These are phyloP conservation scores for Columbina picui DNA, from an alignment of 2,113 vertebrate genomes.

Conservation along the genomic window DNA sequence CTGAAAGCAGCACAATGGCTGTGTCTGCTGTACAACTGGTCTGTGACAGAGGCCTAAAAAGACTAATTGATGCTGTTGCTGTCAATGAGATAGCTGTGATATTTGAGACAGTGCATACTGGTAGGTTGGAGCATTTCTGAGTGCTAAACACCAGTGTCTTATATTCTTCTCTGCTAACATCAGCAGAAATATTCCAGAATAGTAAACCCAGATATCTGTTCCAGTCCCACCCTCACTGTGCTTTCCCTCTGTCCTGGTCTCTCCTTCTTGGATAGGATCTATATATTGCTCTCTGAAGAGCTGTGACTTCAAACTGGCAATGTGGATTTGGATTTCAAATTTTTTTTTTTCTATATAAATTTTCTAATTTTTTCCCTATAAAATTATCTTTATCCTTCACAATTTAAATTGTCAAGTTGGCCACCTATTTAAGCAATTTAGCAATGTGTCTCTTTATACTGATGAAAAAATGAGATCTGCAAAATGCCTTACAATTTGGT, in stretches of 20 bases:
- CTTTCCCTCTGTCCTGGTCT: background rate
- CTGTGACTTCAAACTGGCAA: background rate
- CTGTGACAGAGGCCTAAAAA: background rate
- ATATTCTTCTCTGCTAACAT: background rate
- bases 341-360: background rate
- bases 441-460: rapidly evolving
- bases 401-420: background rate
- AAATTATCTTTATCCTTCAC: background rate
- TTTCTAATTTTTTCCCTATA: background rate
- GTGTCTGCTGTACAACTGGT: background rate
- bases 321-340: background rate
- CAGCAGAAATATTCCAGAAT: background rate
- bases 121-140: background rate
- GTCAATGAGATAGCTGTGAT: background rate
- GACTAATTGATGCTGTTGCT: background rate
- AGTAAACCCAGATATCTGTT: background rate
- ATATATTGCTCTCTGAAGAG: background rate
- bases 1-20: background rate
- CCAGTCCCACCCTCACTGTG: rapidly evolving
- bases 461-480: background rate
- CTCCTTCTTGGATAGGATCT: background rate
- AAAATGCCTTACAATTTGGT: background rate
- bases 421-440: background rate
- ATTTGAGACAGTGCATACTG: background rate
- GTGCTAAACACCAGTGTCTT: background rate